These are phyloP conservation scores for Acrocera orbiculus DNA, from an alignment of 2,888 invertebrate genomes.

Conservation along the genomic window DNA sequence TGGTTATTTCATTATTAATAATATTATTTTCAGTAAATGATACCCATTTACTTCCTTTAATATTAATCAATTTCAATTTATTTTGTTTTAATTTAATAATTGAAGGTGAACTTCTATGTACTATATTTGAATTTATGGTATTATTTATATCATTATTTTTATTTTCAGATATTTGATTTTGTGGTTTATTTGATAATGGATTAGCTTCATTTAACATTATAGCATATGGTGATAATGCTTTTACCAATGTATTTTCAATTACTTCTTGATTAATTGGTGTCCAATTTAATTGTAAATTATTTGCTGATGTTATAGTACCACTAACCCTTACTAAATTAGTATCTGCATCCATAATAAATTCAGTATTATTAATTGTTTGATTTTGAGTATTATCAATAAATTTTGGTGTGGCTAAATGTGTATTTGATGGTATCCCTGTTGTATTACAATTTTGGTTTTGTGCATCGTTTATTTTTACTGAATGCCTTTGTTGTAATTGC, in stretches of 20 bases:
- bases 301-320: constrained; percentile 5
- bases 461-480: too few relatives aligned
- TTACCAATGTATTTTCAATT: constrained; percentile 2
- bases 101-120: too few relatives aligned
- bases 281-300: constrained; percentile 7
- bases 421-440: constrained; percentile 4
- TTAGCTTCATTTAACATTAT: neutral
- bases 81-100: neutral
- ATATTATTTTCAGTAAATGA: constrained; percentile 2
- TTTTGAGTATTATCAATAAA: constrained; percentile 5
- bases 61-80: neutral
- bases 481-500: too few relatives aligned
- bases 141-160: neutral
- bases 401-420: constrained; percentile 5
- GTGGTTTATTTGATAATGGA: neutral
- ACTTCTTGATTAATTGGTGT: constrained; percentile 6
- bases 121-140: neutral
- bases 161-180: neutral
- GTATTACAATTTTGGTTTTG: constrained; percentile 3
- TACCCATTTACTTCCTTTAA: constrained; percentile 4
- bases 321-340: constrained; percentile 4
- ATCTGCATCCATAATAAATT: constrained; percentile 7
- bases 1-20: too few relatives aligned
- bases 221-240: constrained; percentile 5
- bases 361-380: constrained; percentile 5